Conservation (phyloP, 2,113 vertebrate species). For the Anthoscopus minutus region DNA sequence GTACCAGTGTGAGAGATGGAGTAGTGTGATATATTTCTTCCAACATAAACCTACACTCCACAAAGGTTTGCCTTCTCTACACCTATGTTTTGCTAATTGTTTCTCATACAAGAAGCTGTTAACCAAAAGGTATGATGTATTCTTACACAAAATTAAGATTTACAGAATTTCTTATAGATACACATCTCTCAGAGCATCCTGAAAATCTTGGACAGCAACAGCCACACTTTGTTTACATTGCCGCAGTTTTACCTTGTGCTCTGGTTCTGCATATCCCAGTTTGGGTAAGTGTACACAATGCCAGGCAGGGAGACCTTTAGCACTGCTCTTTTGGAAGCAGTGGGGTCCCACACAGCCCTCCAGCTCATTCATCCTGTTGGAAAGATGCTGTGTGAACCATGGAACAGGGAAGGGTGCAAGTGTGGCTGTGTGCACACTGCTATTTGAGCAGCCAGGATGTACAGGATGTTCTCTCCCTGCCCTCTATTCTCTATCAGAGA, state of each 20-base stretch:
- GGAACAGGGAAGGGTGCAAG: neutral
- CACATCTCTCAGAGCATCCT: neutral
- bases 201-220: neutral
- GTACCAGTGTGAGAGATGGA: neutral
- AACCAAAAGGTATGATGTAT: neutral
- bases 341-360: neutral
- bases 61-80: neutral
- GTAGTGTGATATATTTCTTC: neutral
- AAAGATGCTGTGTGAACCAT: neutral
- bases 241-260: neutral
- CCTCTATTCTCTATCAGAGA: neutral
- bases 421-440: fast-evolving
- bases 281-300: neutral
- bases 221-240: neutral
- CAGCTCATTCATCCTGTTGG: neutral
- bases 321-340: neutral
- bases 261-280: neutral
- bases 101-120: neutral
- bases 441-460: neutral
- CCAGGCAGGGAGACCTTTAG: neutral
- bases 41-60: neutral
- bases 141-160: neutral
- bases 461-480: neutral
- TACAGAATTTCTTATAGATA: neutral
- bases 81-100: neutral